phyloP scores from a whole-genome alignment of 2,113 vertebrate species.

The Ameiurus melas region DNA sequence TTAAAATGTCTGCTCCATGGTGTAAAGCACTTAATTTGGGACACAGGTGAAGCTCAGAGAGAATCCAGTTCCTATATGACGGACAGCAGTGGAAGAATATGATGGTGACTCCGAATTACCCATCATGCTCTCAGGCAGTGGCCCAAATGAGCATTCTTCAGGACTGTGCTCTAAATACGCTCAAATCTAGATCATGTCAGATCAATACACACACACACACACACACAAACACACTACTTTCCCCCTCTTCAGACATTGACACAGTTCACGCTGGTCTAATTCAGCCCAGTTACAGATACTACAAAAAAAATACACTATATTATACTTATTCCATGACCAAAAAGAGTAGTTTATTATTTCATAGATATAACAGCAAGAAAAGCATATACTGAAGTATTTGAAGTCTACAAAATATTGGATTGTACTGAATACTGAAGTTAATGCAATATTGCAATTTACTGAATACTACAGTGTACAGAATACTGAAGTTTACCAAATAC shows the following conservation, averaged over 20 bases:
- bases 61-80: neutral
- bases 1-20: neutral
- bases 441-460: too few species aligned
- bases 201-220: constrained; percentile 42
- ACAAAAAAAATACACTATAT: too few species aligned
- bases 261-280: neutral
- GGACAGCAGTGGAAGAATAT: constrained; percentile 39
- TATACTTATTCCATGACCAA: neutral
- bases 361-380: neutral
- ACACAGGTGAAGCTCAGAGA: neutral
- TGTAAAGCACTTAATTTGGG: neutral
- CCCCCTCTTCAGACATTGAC: neutral
- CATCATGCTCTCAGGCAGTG: constrained; percentile 44
- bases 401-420: neutral
- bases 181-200: constrained; percentile 46
- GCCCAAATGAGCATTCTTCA: constrained; percentile 34
- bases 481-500: too few species aligned
- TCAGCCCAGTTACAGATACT: neutral
- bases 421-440: neutral
- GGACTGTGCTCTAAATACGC: constrained; percentile 38
- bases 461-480: too few species aligned
- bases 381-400: neutral
- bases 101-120: constrained; percentile 57
- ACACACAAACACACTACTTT: neutral
- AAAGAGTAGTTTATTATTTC: neutral